Evolutionary conservation across 2,113 vertebrate species (phyloP).

Genomic region (Semicossyphus pulcher): DNA sequence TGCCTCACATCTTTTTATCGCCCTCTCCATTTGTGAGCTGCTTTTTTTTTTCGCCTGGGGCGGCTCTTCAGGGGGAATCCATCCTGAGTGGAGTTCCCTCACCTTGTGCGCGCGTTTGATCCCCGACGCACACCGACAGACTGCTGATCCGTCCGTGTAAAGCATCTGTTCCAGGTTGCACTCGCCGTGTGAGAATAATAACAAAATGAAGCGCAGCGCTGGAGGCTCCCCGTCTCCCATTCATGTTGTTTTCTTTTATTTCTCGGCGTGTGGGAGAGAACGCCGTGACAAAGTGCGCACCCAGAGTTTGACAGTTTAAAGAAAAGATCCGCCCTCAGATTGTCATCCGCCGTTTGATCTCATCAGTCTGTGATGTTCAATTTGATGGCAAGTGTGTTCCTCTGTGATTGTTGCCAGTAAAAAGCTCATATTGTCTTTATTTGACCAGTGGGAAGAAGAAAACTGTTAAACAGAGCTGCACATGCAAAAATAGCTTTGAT

Average conservation of each 20-base stretch:
- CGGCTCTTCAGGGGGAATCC: conserved; percentile 62
- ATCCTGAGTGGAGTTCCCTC: conserved; percentile 54
- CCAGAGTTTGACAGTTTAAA: conserved; percentile 73
- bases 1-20: conserved; percentile 34
- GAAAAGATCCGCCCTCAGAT: conserved; percentile 72
- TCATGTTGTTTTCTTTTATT: conserved; percentile 53
- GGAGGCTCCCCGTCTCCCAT: conserved; percentile 49
- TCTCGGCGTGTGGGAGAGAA: conserved; percentile 57
- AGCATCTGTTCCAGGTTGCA: conserved; percentile 69
- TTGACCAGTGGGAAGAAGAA: conserved; percentile 56
- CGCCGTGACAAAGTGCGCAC: conserved; percentile 67
- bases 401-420: conserved; percentile 23
- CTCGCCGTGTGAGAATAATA: conserved; percentile 36
- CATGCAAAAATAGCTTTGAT: background rate
- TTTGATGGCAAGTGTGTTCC: conserved; percentile 53
- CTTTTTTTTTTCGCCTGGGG: conserved; percentile 32
- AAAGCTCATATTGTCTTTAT: conserved; percentile 41
- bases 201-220: conserved; percentile 28
- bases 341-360: conserved; percentile 68
- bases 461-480: background rate
- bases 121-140: conserved; percentile 8
- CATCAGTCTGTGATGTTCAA: conserved; percentile 52
- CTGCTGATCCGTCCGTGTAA: conserved; percentile 24
- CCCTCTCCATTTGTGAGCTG: conserved; percentile 51
- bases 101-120: conserved; percentile 70